phyloP scores from a whole-genome alignment of 2,888 invertebrate species.

The Pseudococcus viburni region DNA sequence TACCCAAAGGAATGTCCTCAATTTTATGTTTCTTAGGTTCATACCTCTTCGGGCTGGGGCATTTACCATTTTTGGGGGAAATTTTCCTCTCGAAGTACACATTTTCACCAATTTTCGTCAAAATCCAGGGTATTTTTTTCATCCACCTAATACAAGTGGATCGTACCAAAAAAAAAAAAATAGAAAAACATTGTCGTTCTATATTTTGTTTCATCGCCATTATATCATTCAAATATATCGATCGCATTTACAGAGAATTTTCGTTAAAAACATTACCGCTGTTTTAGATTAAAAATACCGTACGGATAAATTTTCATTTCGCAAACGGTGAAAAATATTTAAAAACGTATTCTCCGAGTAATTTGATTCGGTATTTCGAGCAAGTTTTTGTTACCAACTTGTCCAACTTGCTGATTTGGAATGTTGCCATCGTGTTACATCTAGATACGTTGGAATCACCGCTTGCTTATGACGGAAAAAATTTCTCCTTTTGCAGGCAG shows the following conservation, averaged over 20 bases:
- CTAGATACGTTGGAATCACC: conserved; percentile 38
- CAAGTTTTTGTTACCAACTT: conserved; percentile 14
- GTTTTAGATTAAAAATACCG: neutral
- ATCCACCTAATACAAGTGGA: too few relatives aligned
- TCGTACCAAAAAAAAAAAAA: too few relatives aligned
- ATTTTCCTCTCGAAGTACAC: too few relatives aligned
- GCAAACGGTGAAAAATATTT: conserved; percentile 18
- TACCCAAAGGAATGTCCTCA: too few relatives aligned
- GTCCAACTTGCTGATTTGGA: conserved; percentile 55
- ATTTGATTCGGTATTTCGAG: conserved; percentile 43
- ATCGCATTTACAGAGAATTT: neutral
- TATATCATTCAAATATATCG: too few relatives aligned
- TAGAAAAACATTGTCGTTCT: too few relatives aligned
- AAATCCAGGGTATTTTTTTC: too few relatives aligned
- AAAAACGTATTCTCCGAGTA: conserved; percentile 31
- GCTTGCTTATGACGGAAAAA: conserved; percentile 54
- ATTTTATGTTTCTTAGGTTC: too few relatives aligned
- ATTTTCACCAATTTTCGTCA: too few relatives aligned
- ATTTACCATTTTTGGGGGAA: too few relatives aligned
- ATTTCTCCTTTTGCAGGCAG: neutral
- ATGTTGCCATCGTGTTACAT: conserved; percentile 30
- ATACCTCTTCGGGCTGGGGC: too few relatives aligned
- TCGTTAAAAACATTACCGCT: neutral
- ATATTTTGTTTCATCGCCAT: too few relatives aligned
- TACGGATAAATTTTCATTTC: neutral